Conservation (phyloP, 2,113 vertebrate genomes). For the Microcebus jonahi region DNA sequence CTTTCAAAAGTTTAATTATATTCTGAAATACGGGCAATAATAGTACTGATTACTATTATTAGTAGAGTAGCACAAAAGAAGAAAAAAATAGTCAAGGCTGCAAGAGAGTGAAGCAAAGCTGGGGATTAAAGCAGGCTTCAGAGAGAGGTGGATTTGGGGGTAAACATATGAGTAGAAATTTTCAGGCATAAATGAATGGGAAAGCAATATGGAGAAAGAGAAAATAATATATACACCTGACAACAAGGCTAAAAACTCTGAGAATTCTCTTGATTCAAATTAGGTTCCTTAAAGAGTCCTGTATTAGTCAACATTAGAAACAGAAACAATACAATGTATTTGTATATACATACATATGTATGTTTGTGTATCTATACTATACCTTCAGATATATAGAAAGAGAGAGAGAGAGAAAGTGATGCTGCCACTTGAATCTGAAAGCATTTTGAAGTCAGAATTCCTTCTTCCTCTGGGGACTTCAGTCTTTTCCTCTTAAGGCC, state of each 20-base stretch:
- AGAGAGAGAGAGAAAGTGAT: not conserved
- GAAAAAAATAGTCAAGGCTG: not conserved
- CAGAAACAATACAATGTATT: not conserved
- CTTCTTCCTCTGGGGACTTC: not conserved
- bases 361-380: not conserved
- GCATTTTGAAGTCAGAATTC: not conserved
- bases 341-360: not conserved
- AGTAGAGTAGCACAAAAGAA: not conserved
- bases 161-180: not conserved
- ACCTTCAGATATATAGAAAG: not conserved
- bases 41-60: not conserved
- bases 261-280: not conserved
- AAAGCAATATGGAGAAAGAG: not conserved
- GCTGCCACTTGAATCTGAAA: not conserved
- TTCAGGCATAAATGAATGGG: not conserved
- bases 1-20: not conserved
- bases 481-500: not conserved
- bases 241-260: not conserved
- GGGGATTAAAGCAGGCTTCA: not conserved
- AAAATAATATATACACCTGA: not conserved
- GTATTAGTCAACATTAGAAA: no score
- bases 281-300: not conserved
- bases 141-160: not conserved
- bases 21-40: not conserved
- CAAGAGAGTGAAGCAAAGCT: no score